Conservation (phyloP, 1,140 invertebrate species). For the Sycobia sp. region DNA sequence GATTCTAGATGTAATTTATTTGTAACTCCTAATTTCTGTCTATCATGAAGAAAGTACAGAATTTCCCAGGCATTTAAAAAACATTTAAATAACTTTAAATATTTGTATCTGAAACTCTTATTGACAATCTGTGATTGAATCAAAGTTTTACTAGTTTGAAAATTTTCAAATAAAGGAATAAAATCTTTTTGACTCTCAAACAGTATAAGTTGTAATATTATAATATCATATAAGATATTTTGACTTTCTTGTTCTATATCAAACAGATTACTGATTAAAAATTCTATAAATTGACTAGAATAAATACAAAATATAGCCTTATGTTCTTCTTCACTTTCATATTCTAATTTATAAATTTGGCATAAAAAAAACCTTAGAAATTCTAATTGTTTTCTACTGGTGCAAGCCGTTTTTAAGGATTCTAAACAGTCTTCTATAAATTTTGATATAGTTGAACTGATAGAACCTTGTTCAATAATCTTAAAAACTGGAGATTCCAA, state of each 20-base stretch:
- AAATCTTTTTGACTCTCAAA: slow-evolving; percentile 32
- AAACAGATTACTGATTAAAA: slow-evolving; percentile 4
- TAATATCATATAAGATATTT: slow-evolving; percentile 41
- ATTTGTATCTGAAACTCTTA: slow-evolving; percentile 27
- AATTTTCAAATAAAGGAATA: slow-evolving; percentile 36
- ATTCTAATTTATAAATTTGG: slow-evolving; percentile 25
- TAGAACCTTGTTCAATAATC: slow-evolving; percentile 6
- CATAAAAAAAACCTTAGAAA: slow-evolving; percentile 33
- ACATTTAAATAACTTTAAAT: slow-evolving; percentile 41
- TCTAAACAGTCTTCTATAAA: slow-evolving; percentile 32
- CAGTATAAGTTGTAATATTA: slow-evolving; percentile 40
- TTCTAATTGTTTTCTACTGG: slow-evolving; percentile 23
- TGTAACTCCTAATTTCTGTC: background rate
- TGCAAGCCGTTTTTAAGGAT: slow-evolving; percentile 14
- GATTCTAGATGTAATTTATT: slow-evolving; percentile 20
- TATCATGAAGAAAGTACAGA: slow-evolving; percentile 13
- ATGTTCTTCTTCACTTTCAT: background rate
- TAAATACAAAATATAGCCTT: slow-evolving; percentile 1
- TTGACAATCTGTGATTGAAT: background rate
- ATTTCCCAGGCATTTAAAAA: slow-evolving; percentile 37
- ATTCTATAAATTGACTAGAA: slow-evolving; percentile 3
- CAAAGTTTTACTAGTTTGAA: slow-evolving; percentile 16
- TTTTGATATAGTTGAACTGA: background rate
- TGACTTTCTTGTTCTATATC: slow-evolving; percentile 7
- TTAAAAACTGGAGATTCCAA: slow-evolving; percentile 38